Base-by-base conservation (phyloP, 2,113 vertebrate species). In the Tenebrosternarchus preto region DNA sequence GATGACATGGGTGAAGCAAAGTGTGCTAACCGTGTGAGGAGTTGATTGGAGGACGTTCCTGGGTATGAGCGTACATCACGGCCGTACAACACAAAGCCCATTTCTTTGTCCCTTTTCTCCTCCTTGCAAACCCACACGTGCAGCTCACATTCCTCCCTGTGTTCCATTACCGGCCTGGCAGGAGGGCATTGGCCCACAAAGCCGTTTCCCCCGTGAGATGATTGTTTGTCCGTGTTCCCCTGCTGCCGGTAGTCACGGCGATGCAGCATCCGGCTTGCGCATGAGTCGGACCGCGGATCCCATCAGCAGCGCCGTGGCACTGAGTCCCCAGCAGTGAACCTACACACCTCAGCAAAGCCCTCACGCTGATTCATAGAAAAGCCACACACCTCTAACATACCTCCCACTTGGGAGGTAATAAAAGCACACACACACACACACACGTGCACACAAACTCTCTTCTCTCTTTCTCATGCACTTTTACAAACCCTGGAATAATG, bases 211-310 rank as follows among this genome's bases (percentile, higher is more conserved):
- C 31, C 55, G 27, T 36, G 31, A 15, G 16, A 25, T 22, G 6
- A 59, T 20, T 31, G 68, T 33, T 61, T 55, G 24, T 20, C 36
- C n/a, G 16, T 60, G 2, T 16, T 76, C 63, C n/a, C 73, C 50
- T 9, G 50, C 22, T 81, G 80, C 1, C 73, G 63, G 66, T 81
- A 76, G 80, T 71, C 80, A 81, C 22, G 43, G 80, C 75, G 71
- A 71, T 73, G 29, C 66, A 76, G 80, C 27, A 27, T 76, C 73
- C 22, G 24, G 53, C 50, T 39, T 76, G 25, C 1, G 20, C 36
- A 1, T 56, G 43, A 27, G n/a, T 56, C 11, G 15, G 57, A 60
- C 33, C 25, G 22, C 19, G 8, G 25, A 46, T 80, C 61, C 27
- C 61, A 50, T 80, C 64, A 80, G 50, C 39, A 39, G 33, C 24